phyloP scores from a whole-genome alignment of 2,797 vertebrate genomes.

The Megaceryle alcyon region DNA sequence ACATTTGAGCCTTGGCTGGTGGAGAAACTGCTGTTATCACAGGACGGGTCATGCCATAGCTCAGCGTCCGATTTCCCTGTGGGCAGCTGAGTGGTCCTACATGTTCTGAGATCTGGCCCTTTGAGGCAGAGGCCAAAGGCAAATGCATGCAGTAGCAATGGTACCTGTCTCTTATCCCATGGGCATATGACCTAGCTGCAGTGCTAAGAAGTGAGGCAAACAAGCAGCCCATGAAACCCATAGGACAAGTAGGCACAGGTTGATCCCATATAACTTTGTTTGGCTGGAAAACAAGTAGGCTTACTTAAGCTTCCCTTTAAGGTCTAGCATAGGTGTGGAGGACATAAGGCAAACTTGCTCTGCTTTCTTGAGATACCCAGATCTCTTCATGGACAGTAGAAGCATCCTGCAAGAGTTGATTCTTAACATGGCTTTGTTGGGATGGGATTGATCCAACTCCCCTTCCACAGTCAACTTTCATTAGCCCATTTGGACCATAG shows the following conservation, averaged over 20 bases:
- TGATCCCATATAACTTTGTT: not conserved
- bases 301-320: not conserved
- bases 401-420: not conserved
- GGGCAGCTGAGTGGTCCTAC: not conserved
- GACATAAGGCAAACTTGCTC: not conserved
- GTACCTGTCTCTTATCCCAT: not conserved
- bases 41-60: not conserved
- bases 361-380: not conserved
- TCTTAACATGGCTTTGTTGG: not conserved
- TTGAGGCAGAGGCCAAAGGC: not conserved
- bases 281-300: not conserved
- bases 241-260: rapidly evolving
- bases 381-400: not conserved
- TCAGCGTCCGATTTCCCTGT: not conserved
- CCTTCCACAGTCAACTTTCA: not conserved
- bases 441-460: not conserved
- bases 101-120: not conserved
- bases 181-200: not conserved
- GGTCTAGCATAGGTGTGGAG: not conserved
- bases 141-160: not conserved
- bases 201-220: not conserved
- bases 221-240: not conserved
- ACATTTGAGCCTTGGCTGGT: not conserved
- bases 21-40: not conserved
- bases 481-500: not conserved